phyloP scores from a whole-genome alignment of 2,113 vertebrate genomes.

The Nannospalax galili region DNA sequence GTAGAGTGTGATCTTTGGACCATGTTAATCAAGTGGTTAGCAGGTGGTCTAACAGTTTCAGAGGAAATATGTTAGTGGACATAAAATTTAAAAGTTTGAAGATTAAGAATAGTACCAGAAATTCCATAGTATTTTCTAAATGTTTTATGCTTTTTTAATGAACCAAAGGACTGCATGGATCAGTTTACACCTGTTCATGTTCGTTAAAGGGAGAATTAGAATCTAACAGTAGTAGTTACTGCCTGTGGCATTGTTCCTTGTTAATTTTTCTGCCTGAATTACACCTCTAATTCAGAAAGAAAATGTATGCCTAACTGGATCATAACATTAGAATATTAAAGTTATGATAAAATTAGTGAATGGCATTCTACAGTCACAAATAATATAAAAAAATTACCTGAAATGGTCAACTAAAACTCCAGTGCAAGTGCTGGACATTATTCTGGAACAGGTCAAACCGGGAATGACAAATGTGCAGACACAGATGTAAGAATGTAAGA shows the following conservation, averaged over 20 bases:
- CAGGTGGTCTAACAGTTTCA: neutral
- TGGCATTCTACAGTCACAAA: neutral
- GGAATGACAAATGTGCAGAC: neutral
- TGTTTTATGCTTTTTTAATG: neutral
- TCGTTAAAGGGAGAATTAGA: neutral
- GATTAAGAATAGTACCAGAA: neutral
- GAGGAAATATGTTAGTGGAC: neutral
- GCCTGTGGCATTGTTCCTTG: neutral
- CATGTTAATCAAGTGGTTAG: neutral
- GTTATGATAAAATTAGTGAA: neutral
- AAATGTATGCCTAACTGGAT: neutral
- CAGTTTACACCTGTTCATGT: neutral
- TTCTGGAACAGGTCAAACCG: neutral
- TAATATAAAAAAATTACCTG: neutral
- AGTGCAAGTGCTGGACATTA: neutral
- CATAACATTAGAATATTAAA: constrained; percentile 17
- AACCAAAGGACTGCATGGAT: neutral
- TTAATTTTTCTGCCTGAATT: neutral
- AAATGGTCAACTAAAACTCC: neutral
- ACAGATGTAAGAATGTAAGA: too few relatives aligned
- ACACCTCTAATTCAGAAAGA: constrained; percentile 18
- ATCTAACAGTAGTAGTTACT: neutral
- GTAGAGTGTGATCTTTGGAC: neutral
- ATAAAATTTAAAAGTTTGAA: neutral
- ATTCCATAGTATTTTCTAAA: neutral